Base-by-base conservation (phyloP, 2,113 vertebrate species). In the Podocnemis expansa region DNA sequence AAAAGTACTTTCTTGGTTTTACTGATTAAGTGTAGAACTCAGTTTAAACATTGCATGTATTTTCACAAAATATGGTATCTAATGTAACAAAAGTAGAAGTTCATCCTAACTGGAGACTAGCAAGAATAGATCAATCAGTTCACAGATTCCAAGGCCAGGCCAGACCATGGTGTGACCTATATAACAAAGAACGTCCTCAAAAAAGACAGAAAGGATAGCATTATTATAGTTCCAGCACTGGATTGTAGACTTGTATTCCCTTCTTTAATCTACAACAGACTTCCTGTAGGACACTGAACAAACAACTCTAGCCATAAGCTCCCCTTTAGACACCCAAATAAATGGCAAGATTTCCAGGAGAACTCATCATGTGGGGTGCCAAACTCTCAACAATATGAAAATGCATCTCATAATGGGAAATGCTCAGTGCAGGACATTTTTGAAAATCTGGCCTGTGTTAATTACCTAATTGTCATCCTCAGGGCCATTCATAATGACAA, bases 251-350 rank as follows among this genome's bases (percentile, higher is more conserved):
- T 10, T 43, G 70, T 38, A 75, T 25, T 43, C 38, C 22, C 84
- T 93, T 80, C 43, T 49, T n/a, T 10, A 22, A 41, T 49, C 1
- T n/a, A 78, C 29, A 14, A 78, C 1, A 73, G 24, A 55, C 24
- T 73, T 89, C 38, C 21, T 43, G 52, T 7, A 56, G 0, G 0
- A 11, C 29, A 93, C 2, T 43, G 63, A 10, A 7, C 31, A 58
- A 10, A 52, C 6, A 29, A 82, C 11, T n/a, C 21, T 43, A 7
- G 38, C 11, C 11, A 75, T 25, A 24, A 89, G 11, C 60, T 56
- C 19, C 56, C 45, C 27, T 84, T 73, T 47, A 81, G 22, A 55
- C 5, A 43, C 10, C 24, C 38, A 75, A 75, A 75, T 75, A 24
- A 75, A 75, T 75, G 70, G 70, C 2, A n/a, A 67, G 12, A 56